Evolutionary conservation across 2,113 vertebrate species (phyloP).

Genomic region (Gallinago media): DNA sequence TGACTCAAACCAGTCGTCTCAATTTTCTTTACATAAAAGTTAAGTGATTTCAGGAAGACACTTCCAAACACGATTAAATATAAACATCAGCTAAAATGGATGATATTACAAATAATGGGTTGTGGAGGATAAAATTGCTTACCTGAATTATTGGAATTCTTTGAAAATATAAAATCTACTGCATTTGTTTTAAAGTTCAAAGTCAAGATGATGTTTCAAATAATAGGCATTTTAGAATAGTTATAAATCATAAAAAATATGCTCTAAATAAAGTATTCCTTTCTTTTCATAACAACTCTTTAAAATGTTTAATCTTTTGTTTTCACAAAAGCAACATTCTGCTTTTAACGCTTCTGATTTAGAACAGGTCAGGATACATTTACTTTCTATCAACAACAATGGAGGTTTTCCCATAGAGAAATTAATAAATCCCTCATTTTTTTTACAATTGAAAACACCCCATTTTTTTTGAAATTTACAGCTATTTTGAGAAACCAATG

Average conservation of each 20-base stretch:
- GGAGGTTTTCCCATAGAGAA: neutral
- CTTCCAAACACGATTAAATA: neutral
- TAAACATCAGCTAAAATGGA: neutral
- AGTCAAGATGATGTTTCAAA: neutral
- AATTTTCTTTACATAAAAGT: neutral
- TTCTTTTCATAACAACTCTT: neutral
- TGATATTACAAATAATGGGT: neutral
- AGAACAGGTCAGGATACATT: neutral
- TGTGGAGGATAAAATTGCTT: neutral
- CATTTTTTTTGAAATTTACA: neutral
- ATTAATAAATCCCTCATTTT: neutral
- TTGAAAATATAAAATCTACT: neutral
- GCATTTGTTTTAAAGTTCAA: neutral
- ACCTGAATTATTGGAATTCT: neutral
- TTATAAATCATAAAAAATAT: neutral
- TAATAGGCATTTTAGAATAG: neutral
- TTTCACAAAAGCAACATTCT: neutral
- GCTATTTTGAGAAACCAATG: neutral
- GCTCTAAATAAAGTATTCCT: neutral
- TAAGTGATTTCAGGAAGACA: neutral
- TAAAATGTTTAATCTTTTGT: neutral
- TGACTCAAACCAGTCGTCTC: neutral
- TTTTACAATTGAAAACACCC: neutral
- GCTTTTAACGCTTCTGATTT: neutral
- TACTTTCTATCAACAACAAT: neutral